Conservation (phyloP, 1,140 invertebrate species). For the Aphaenogaster floridana region DNA sequence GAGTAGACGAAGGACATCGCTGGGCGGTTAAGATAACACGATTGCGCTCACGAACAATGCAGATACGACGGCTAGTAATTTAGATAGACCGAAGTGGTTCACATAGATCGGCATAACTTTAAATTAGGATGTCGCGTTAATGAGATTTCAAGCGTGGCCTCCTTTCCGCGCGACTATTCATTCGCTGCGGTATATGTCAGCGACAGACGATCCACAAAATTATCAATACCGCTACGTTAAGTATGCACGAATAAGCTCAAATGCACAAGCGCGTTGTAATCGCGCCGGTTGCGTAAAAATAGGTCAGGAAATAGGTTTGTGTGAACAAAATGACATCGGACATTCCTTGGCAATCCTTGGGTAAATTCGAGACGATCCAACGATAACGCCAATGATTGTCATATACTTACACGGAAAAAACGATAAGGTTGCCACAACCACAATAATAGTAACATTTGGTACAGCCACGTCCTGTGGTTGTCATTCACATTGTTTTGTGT, state of each 20-base stretch:
- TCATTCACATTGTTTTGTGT: too few relatives aligned
- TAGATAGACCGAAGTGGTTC: slow-evolving; percentile 42
- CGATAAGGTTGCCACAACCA: too few relatives aligned
- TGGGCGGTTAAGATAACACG: slow-evolving; percentile 34
- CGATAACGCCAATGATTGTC: not conserved
- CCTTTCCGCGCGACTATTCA: slow-evolving; percentile 48
- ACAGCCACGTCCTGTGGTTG: too few relatives aligned
- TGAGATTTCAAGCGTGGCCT: slow-evolving; percentile 58
- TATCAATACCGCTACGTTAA: slow-evolving; percentile 56
- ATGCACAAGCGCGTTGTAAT: not conserved
- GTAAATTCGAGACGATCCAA: slow-evolving; percentile 5
- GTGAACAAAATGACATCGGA: not conserved
- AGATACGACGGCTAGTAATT: slow-evolving; percentile 43
- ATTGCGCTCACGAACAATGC: slow-evolving; percentile 30
- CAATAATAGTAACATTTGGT: too few relatives aligned
- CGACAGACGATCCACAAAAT: slow-evolving; percentile 53
- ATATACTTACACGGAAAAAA: not conserved
- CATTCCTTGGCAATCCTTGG: not conserved
- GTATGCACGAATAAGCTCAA: slow-evolving; percentile 40
- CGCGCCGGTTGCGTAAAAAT: not conserved
- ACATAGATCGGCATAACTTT: slow-evolving; percentile 50
- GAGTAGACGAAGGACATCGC: not conserved
- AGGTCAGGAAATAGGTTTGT: not conserved
- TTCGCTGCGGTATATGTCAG: slow-evolving; percentile 43
- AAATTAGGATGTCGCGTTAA: slow-evolving; percentile 60